A percentile compares a stretch with the other conserved stretches of the same genome.
Evolutionary conservation across 1,140 invertebrate genomes (phyloP).

Genomic region (Mylabris phalerata): DNA sequence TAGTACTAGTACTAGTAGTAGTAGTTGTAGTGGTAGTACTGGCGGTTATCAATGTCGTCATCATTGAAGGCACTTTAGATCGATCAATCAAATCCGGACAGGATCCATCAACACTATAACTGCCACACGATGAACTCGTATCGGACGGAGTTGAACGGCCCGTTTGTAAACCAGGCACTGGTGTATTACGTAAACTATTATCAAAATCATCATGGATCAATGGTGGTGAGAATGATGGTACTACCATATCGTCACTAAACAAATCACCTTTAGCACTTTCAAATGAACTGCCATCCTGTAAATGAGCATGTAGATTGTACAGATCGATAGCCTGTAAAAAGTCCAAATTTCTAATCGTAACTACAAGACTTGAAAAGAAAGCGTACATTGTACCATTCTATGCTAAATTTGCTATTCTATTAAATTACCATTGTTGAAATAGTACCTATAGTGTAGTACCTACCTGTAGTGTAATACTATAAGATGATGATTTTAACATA

Average conservation of each 20-base stretch:
- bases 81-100: conserved; percentile 45
- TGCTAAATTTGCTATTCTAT: no score
- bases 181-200: conserved; percentile 24
- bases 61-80: conserved; percentile 39
- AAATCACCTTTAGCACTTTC: conserved; percentile 24
- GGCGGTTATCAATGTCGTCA: conserved; percentile 33
- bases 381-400: no score
- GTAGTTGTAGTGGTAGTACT: background rate
- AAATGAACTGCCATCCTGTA: conserved; percentile 19
- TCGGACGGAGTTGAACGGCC: conserved; percentile 45
- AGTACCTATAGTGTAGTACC: no score
- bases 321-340: conserved; percentile 15
- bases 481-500: no score
- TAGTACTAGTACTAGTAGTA: conserved; percentile 35
- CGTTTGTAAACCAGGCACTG: conserved; percentile 42
- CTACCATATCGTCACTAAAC: conserved; percentile 37
- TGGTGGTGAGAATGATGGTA: conserved; percentile 43
- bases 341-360: background rate
- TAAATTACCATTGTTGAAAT: no score
- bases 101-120: conserved; percentile 54
- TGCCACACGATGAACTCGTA: conserved; percentile 60
- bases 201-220: conserved; percentile 39
- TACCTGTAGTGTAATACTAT: no score
- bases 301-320: conserved; percentile 17
- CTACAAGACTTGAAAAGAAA: background rate